Percentiles rank a stretch among this genome's conserved stretches.
These are phyloP conservation scores for Danio jaintianensis DNA, from an alignment of 2,797 vertebrate species.

Conservation along the genomic window DNA sequence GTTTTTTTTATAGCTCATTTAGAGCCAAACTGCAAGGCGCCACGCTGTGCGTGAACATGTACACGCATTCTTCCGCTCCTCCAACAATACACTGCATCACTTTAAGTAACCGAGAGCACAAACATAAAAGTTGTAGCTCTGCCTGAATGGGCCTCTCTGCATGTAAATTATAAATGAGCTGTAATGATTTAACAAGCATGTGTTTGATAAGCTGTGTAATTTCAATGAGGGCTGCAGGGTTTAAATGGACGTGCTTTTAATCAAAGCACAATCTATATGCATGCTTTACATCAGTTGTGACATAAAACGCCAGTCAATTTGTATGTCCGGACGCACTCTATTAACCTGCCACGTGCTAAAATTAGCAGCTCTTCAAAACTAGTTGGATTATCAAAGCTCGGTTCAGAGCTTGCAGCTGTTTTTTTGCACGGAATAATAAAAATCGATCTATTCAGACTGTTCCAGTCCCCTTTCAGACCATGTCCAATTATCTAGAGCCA, in stretches of 20 bases:
- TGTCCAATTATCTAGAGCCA: conserved; percentile 38
- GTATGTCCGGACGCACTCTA: conserved; percentile 7
- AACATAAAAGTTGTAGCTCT: conserved; percentile 22
- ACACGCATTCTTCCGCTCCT: conserved; percentile 31
- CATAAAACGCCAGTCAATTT: neutral
- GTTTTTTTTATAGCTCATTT: conserved; percentile 56
- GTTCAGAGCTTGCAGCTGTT: conserved; percentile 33
- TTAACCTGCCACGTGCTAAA: conserved; percentile 36
- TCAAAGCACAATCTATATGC: conserved; percentile 19
- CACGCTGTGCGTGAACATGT: conserved; percentile 20
- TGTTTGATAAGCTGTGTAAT: conserved; percentile 58
- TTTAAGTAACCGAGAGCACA: conserved; percentile 31
- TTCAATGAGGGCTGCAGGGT: conserved; percentile 44
- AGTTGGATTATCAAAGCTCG: conserved; percentile 32
- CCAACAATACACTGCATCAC: conserved; percentile 25
- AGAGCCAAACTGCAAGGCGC: conserved; percentile 52
- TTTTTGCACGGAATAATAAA: conserved; percentile 32
- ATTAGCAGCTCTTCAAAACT: conserved; percentile 31
- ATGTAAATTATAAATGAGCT: conserved; percentile 74
- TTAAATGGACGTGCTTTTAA: conserved; percentile 48
- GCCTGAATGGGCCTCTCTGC: conserved; percentile 46
- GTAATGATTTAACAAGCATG: conserved; percentile 74
- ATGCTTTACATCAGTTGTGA: conserved; percentile 13
- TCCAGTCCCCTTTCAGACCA: conserved; percentile 14
- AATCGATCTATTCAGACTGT: conserved; percentile 13